A percentile compares a stretch with the other conserved stretches of the same genome.
phyloP scores from a whole-genome alignment of 2,888 invertebrate species.

The Diarsia dahlii region DNA sequence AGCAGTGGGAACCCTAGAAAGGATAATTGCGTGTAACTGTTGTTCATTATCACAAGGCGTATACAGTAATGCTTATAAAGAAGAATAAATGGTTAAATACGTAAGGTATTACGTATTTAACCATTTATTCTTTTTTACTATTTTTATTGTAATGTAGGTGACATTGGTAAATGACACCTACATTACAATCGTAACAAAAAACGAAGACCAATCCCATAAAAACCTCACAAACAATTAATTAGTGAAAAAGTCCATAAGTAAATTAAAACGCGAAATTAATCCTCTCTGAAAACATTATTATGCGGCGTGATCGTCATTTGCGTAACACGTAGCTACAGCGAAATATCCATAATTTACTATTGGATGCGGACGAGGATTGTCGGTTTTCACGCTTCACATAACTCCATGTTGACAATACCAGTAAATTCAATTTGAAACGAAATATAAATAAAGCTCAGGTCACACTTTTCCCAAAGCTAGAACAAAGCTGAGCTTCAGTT shows the following conservation, averaged over 20 bases:
- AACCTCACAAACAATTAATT: constrained; percentile 10
- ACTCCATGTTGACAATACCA: constrained; percentile 40
- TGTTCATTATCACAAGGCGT: neutral
- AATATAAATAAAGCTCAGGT: constrained; percentile 17
- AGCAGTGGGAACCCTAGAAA: neutral
- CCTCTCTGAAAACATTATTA: constrained; percentile 44
- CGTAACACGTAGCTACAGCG: constrained; percentile 32
- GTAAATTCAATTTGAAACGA: constrained; percentile 45
- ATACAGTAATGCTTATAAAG: neutral
- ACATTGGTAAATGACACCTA: too few relatives aligned
- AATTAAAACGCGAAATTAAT: constrained; percentile 53
- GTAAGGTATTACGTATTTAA: too few relatives aligned
- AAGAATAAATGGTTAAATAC: too few relatives aligned
- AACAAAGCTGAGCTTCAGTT: neutral
- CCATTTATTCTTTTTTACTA: too few relatives aligned
- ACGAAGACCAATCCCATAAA: neutral
- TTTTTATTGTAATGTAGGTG: too few relatives aligned
- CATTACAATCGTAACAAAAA: neutral
- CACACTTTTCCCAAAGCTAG: neutral
- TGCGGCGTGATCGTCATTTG: constrained; percentile 32
- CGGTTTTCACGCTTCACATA: constrained; percentile 45
- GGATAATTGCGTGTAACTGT: neutral
- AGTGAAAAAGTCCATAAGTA: constrained; percentile 33
- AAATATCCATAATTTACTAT: constrained; percentile 64
- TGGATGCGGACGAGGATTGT: constrained; percentile 38